Evolutionary conservation across 2,888 invertebrate genomes (phyloP), one percentile per base, ranked within the genome.

Genomic region (Heliconius aoede): DNA sequence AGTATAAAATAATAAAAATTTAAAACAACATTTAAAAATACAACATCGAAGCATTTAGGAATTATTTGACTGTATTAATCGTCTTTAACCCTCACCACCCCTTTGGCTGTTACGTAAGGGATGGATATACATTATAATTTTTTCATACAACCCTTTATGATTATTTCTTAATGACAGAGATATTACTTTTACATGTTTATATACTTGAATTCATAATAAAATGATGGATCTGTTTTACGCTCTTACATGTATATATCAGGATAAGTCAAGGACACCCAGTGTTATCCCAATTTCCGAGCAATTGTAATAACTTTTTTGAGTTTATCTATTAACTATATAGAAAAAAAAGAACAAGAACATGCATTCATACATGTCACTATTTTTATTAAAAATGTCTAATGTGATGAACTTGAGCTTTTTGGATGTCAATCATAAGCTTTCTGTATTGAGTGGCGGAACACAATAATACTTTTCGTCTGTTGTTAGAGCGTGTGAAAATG

Each of bases 61-160:
- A 64, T 69, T 73, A 69, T 69, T 69, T 32, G 30, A 55, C 30
- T 30, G 55, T 55, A 69, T 69, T 69, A 69, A 69, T 69, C 55
- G 55, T 69, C 69, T 69, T 69, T 69, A 55, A 55, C 69, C 69
- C 69, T 69, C 32, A 55, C 18, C 69, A 55, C 60, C 36, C 36
- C 72, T 72, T 72, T 60, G 72, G 60, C 58, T 72, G 26, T 72
- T 72, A 51, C n/a, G 55, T 69, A 55, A 69, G 51, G 51, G 68
- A 46, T 46, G 55, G n/a, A 68, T 26, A 55, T 55, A n/a, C 30
- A 30, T 32, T 32, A 55, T 65, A 36, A 65, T 65, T 65, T 65
- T 65, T 65, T 40, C 65, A 65, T 8, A 15, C 36, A 40, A 65
- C 65, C 65, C 65, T 40, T 65, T 65, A 65, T 65, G 65, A 65